These are phyloP conservation scores for Ctenosaura bakeri DNA, from an alignment of 2,797 vertebrate genomes.

Conservation along the genomic window DNA sequence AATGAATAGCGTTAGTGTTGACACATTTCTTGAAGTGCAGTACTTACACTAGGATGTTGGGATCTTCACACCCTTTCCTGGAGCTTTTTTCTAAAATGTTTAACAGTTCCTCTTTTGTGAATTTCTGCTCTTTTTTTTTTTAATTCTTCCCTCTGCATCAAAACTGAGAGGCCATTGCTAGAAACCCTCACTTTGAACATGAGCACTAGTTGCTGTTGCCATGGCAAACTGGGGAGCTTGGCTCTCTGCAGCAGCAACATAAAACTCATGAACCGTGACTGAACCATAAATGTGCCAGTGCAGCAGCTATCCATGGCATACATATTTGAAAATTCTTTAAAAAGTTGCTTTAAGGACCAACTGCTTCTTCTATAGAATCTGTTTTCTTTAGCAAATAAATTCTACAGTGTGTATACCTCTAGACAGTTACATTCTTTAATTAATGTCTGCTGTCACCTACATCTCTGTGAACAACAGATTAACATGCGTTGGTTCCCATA, in stretches of 20 bases:
- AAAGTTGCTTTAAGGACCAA: background rate
- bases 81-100: background rate
- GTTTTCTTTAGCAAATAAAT: accelerated
- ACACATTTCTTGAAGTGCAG: background rate
- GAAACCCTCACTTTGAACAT: slow-evolving; percentile 14
- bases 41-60: background rate
- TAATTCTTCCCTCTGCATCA: slow-evolving; percentile 36
- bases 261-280: slow-evolving; percentile 28
- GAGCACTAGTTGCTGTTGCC: slow-evolving; percentile 78
- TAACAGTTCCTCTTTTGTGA: background rate
- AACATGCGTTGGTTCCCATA: background rate
- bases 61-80: background rate
- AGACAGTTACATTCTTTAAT: background rate
- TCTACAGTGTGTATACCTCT: background rate
- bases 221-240: slow-evolving; percentile 73
- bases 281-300: slow-evolving; percentile 42
- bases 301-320: background rate
- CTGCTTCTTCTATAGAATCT: background rate
- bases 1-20: background rate
- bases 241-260: slow-evolving; percentile 13
- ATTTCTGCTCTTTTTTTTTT: background rate
- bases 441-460: background rate
- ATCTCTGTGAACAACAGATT: background rate
- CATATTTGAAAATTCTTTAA: background rate
- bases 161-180: background rate